Base-by-base conservation (phyloP, 2,888 invertebrate genomes). In the Drosophila atripex region DNA sequence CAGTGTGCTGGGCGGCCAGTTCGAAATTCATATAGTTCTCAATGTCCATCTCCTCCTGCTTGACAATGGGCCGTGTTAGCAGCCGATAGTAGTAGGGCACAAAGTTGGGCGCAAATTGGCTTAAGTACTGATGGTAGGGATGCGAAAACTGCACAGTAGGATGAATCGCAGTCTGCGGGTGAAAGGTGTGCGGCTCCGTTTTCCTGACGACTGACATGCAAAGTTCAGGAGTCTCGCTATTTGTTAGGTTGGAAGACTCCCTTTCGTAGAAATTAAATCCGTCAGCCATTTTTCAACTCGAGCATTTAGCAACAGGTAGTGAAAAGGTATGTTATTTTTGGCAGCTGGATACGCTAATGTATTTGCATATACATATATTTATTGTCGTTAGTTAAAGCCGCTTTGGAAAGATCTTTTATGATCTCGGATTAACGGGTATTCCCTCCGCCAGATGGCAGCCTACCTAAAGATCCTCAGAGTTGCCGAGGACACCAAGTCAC, bases 21-120 rank as follows among this genome's bases (percentile, higher is more conserved):
- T 82, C 77, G 21, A 18, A 38, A n/a, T 79, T 78, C n/a, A 82
- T 76, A 25, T 71, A 76, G 25, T 75, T 66, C n/a, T 79, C 83
- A 30, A 80, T 50, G 14, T 75, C 71, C 72, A 73, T 71, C 49
- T 68, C 64, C 49, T 73, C 63, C 18, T 49, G 51, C 43, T 28
- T 65, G 39, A 65, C 52, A 21, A 64, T 72, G 0, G 69, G 69
- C 0, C 69, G 53, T 25, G 69, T 39, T 16, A 71, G 50, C 50
- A 70, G 53, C 25, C 71, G 45, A 35, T 70, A 60, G 6, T 70
- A 71, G 71, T 70, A 70, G 7, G 70, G 71, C 46, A 70, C 61
- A 25, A 71, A 71, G 12, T 28, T 60, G 7, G 70, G 70, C 0
- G 71, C 60, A 9, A 70, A 71, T 6, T 70, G 60, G 14, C 58